Percentiles rank a stretch among this genome's conserved stretches.
Conservation (phyloP, 2,888 invertebrate species). For the Pilophorus perplexus region DNA sequence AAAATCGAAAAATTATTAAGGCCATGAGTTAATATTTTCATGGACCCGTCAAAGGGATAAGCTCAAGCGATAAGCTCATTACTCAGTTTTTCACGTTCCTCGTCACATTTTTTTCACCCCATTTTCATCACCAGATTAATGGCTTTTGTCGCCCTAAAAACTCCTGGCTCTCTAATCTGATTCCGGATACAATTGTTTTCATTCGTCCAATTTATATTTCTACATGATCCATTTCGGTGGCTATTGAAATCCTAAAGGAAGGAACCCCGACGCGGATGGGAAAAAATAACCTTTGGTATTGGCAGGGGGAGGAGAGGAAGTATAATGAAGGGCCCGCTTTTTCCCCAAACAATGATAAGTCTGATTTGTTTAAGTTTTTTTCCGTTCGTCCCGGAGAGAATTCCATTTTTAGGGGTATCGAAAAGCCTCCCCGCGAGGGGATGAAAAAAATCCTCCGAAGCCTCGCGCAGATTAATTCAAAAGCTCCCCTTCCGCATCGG, state of each 20-base stretch:
- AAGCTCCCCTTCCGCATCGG: conserved; percentile 9
- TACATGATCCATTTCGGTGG: conserved; percentile 17
- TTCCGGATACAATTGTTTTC: conserved; percentile 25
- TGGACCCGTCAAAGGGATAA: no score
- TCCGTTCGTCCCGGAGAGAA: conserved; percentile 23
- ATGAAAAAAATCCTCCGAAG: conserved; percentile 1
- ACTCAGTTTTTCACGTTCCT: not conserved
- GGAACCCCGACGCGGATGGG: not conserved
- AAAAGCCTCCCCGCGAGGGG: not conserved
- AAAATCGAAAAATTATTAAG: no score
- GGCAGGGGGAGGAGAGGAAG: not conserved
- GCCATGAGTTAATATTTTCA: no score
- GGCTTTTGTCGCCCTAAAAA: conserved; percentile 7
- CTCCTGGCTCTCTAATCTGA: conserved; percentile 11
- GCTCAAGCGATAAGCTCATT: no score
- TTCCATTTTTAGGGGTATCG: conserved; percentile 7
- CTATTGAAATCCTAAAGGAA: conserved; percentile 14
- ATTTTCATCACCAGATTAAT: not conserved
- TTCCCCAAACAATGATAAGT: conserved; percentile 34
- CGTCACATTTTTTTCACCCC: not conserved
- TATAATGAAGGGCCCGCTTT: conserved; percentile 17
- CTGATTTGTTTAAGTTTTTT: conserved; percentile 29
- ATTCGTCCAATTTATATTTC: conserved; percentile 26
- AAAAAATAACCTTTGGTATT: not conserved
- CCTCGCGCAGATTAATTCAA: conserved; percentile 15